A percentile compares a stretch with the other conserved stretches of the same genome.
Evolutionary conservation across 2,888 invertebrate genomes (phyloP).

Genomic region (Gibbula magus): DNA sequence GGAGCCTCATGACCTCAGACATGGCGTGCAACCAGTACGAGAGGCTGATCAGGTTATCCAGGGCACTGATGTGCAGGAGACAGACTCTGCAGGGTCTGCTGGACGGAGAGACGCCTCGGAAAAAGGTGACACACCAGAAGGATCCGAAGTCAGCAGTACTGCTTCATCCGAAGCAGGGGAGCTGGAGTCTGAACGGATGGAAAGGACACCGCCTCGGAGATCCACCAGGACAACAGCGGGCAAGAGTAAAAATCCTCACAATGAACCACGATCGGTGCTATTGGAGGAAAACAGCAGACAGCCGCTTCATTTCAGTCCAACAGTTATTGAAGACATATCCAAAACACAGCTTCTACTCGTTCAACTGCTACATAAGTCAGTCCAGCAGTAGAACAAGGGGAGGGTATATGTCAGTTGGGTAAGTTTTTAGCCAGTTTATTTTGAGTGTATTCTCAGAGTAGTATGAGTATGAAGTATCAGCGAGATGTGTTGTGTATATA

Average conservation of each 20-base stretch:
- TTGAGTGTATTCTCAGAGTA: not conserved
- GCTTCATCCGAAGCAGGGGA: conserved; percentile 1
- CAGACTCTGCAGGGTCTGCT: not conserved
- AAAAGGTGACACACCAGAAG: not conserved
- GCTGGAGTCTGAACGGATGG: not conserved
- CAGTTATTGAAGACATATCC: not conserved
- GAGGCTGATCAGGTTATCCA: not conserved
- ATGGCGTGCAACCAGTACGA: not conserved
- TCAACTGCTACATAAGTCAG: not conserved
- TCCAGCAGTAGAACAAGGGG: not conserved
- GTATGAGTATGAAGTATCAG: not conserved
- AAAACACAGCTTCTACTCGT: not conserved
- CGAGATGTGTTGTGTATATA: not conserved
- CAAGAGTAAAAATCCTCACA: not conserved
- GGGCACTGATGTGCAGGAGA: not conserved
- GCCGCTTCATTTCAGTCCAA: not conserved
- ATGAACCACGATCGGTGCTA: not conserved
- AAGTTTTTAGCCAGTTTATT: not conserved
- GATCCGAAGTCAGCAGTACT: not conserved
- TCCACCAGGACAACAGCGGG: not conserved
- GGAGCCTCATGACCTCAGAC: too few species aligned
- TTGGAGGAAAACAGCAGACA: not conserved
- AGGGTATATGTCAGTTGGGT: not conserved
- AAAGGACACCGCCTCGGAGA: not conserved
- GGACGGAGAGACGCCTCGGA: not conserved